Percentiles rank a stretch among this genome's conserved stretches.
These are phyloP conservation scores for Heptranchias perlo DNA, from an alignment of 2,113 vertebrate species.

Conservation along the genomic window DNA sequence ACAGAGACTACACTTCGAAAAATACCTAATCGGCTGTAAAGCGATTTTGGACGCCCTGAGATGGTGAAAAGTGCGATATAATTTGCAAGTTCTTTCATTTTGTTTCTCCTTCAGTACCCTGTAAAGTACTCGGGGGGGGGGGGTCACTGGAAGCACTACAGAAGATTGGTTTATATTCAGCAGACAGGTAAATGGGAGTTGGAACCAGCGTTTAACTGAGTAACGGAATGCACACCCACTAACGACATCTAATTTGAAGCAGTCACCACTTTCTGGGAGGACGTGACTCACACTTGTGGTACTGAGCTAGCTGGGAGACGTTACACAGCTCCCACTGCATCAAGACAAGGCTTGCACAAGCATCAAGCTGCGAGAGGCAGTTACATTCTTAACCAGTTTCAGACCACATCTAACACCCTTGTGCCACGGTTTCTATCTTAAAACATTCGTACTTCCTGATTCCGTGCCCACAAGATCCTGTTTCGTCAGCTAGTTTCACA, in stretches of 20 bases:
- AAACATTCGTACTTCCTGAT: background rate
- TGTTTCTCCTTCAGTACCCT: background rate
- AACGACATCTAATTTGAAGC: background rate
- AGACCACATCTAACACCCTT: background rate
- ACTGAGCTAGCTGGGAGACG: no score
- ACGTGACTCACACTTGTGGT: background rate
- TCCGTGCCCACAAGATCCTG: background rate
- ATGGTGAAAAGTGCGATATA: background rate
- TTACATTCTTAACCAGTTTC: background rate
- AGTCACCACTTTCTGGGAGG: background rate
- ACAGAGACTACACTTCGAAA: background rate
- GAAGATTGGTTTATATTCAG: background rate
- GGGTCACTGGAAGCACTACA: background rate
- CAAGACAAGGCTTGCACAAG: background rate
- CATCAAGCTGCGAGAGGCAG: background rate
- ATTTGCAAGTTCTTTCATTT: background rate
- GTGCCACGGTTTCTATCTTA: background rate
- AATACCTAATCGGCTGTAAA: background rate
- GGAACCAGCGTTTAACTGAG: background rate
- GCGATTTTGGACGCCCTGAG: background rate
- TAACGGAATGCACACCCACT: background rate
- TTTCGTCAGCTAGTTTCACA: background rate
- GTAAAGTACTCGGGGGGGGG: background rate
- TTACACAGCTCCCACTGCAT: background rate
- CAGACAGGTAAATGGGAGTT: no score